phyloP scores from a whole-genome alignment of 2,888 invertebrate species.

The Cephalotes varians region DNA sequence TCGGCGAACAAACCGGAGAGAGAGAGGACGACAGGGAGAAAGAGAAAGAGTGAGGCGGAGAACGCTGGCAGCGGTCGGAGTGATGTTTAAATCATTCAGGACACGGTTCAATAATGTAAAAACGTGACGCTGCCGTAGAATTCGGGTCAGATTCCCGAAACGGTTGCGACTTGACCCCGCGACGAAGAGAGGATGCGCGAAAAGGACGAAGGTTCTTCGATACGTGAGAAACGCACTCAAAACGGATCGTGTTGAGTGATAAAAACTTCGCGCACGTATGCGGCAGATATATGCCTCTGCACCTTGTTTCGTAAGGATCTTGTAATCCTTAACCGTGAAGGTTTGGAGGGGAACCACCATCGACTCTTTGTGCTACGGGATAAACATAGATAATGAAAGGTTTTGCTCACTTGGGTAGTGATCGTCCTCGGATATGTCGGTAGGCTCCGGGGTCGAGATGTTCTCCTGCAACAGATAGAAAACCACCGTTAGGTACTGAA shows the following conservation, averaged over 20 bases:
- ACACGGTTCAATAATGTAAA: constrained; percentile 72
- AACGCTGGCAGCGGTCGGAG: constrained; percentile 22
- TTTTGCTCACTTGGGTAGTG: constrained; percentile 89
- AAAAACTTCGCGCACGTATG: constrained; percentile 9
- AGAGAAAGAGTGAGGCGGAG: constrained; percentile 20
- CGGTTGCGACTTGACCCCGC: constrained; percentile 70
- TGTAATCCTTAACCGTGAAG: constrained; percentile 40
- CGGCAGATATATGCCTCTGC: not conserved
- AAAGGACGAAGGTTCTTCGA: not conserved
- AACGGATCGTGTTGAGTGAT: not conserved
- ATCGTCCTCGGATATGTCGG: constrained; percentile 90
- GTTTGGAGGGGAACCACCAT: constrained; percentile 48
- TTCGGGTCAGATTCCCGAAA: constrained; percentile 78
- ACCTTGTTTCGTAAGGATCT: constrained; percentile 44
- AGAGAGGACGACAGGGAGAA: not conserved
- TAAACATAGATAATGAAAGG: constrained; percentile 60
- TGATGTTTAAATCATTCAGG: constrained; percentile 76
- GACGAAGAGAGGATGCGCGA: not conserved
- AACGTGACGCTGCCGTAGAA: constrained; percentile 70
- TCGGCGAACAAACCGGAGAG: constrained; percentile 57
- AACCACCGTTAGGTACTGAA: constrained; percentile 56
- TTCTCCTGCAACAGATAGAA: constrained; percentile 89
- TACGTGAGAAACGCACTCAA: not conserved
- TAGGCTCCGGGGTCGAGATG: constrained; percentile 89
- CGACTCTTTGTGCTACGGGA: constrained; percentile 28